Evolutionary conservation across 2,113 vertebrate genomes (phyloP), one percentile per base, ranked within the genome.

Genomic region (Sylvilagus bachmani): DNA sequence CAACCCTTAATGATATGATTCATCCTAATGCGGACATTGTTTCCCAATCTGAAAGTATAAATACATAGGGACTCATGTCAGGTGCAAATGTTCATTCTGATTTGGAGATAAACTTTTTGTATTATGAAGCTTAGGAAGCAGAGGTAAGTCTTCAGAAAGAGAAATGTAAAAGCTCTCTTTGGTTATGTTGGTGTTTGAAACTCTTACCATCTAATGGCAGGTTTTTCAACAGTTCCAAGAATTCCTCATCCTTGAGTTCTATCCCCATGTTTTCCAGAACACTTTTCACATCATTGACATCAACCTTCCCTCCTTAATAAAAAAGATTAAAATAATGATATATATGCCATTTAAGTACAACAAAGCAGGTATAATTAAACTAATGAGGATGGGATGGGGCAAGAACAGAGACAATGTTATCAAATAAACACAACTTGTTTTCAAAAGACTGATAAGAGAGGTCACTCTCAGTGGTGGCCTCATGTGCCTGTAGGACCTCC

Each of bases 281-380:
- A 78, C 81, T 74, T 53, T 74, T 73, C 62, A 96, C 38, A 8
- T 71, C 6, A 0, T 36, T 38, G 55, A 79, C 17, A 82, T 83
- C 58, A 55, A 73, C 29, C n/a, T 74, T 53, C 25, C 87, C 74
- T 86, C 64, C 97, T 97, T 33, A 82, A 90, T 67, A 75, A 89
- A 86, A 44, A 93, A 74, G 51, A 91, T 67, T 38, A 53, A 36
- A 70, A 91, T 71, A 49, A 61, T 61, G 69, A 86, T 25, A 33
- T n/a, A 87, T 4, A 33, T 58, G 24, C n/a, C 82, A 90, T 89
- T 92, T 64, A 73, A 58, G 31, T 80, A 85, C 1, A 73, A 55
- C 58, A 12, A 55, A 67, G 79, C 25, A 6, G 58, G 22, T 84
- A 31, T 58, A 51, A 73, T 79, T 25, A 84, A 66, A 84, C n/a